Conservation (phyloP, 1,140 invertebrate genomes). For the Papilio aristodemus region DNA sequence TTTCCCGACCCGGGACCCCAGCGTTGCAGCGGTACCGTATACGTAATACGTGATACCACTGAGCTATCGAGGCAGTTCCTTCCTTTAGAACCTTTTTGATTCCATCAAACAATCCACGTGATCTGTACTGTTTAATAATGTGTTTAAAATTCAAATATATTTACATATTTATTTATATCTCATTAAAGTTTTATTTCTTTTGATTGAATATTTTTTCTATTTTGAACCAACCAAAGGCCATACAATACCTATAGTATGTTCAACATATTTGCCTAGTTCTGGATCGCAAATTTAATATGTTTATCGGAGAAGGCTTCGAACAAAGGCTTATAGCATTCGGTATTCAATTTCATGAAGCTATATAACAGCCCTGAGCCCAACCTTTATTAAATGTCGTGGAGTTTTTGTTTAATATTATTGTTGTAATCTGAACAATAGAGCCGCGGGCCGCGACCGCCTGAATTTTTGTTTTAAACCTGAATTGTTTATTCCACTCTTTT, state of each 20-base stretch:
- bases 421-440: not conserved
- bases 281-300: not conserved
- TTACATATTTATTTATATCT: not conserved
- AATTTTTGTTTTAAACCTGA: not conserved
- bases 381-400: slow-evolving; percentile 14
- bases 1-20: too few species aligned
- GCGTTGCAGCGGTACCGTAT: too few species aligned
- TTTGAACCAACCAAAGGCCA: not conserved
- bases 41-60: too few species aligned
- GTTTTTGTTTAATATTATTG: slow-evolving; percentile 14
- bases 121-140: not conserved
- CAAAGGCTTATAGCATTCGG: not conserved
- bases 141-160: not conserved
- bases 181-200: not conserved
- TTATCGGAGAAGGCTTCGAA: not conserved
- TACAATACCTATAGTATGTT: not conserved
- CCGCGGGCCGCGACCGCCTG: not conserved
- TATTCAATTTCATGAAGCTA: slow-evolving; percentile 17
- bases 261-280: not conserved
- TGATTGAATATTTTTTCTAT: not conserved
- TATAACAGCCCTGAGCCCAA: not conserved
- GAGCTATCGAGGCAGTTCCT: too few species aligned
- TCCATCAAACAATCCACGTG: too few species aligned
- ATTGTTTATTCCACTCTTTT: not conserved
- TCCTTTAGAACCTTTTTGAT: too few species aligned